Conservation (phyloP, 2,113 vertebrate species). For the Prunella himalayana region DNA sequence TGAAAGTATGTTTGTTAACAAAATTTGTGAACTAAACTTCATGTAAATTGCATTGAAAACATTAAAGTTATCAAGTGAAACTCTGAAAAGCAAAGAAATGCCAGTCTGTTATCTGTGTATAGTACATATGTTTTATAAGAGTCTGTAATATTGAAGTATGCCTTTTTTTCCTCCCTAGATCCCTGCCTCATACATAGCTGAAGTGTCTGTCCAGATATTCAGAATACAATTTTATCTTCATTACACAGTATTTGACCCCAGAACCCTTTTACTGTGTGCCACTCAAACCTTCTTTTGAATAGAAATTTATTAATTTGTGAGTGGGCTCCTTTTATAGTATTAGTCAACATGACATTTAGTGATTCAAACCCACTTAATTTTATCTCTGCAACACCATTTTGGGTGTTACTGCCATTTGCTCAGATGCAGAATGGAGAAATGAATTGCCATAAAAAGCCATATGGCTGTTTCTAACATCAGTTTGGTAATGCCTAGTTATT, state of each 20-base stretch:
- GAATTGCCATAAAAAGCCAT: neutral
- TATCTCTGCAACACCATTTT: neutral
- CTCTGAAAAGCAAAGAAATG: neutral
- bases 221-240: neutral
- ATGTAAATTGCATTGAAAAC: neutral
- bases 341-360: neutral
- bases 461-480: neutral
- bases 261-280: neutral
- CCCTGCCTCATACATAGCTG: neutral
- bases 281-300: neutral
- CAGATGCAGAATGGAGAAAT: neutral
- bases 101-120: neutral
- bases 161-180: fast-evolving
- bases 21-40: neutral
- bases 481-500: neutral
- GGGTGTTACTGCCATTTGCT: neutral
- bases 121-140: neutral
- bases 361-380: neutral
- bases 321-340: neutral
- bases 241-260: neutral
- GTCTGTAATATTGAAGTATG: neutral
- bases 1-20: neutral
- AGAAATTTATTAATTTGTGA: neutral
- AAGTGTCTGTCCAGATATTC: neutral
- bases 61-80: neutral